Percentiles rank a stretch among this genome's conserved stretches.
Conservation (phyloP, 1,140 invertebrate genomes). For the Galleria mellonella region DNA sequence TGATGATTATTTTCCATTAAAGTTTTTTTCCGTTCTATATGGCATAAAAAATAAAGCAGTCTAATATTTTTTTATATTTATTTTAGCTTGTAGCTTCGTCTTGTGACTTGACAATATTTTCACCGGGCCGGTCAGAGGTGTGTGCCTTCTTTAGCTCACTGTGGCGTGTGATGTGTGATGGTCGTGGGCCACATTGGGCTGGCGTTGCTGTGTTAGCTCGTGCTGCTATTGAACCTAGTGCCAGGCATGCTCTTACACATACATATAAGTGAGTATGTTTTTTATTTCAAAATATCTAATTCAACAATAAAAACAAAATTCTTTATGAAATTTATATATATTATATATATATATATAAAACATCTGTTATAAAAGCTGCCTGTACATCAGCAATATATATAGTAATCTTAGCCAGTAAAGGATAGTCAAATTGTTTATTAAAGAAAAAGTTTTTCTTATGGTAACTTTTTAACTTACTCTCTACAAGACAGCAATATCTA, state of each 20-base stretch:
- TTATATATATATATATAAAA: no score
- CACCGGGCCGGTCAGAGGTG: slow-evolving; percentile 59
- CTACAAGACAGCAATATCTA: no score
- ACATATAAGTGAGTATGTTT: slow-evolving; percentile 75
- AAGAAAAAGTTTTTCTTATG: no score
- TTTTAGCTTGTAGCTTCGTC: slow-evolving; percentile 64
- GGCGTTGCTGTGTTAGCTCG: slow-evolving; percentile 77
- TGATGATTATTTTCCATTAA: no score
- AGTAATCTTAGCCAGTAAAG: no score
- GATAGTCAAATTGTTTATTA: no score
- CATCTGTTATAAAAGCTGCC: neutral
- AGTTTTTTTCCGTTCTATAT: no score
- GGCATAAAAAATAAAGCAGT: no score
- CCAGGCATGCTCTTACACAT: slow-evolving; percentile 77
- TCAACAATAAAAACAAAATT: neutral
- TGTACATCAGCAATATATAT: no score
- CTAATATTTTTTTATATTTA: no score
- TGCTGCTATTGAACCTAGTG: slow-evolving; percentile 76
- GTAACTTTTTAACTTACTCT: no score
- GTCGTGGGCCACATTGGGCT: slow-evolving; percentile 73
- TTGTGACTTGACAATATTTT: slow-evolving; percentile 62
- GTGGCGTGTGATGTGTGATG: slow-evolving; percentile 64
- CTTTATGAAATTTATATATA: no score
- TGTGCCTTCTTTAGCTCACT: slow-evolving; percentile 66
- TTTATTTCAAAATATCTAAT: neutral